phyloP scores from a whole-genome alignment of 2,113 vertebrate species.

The Xyliphius kryptos region DNA sequence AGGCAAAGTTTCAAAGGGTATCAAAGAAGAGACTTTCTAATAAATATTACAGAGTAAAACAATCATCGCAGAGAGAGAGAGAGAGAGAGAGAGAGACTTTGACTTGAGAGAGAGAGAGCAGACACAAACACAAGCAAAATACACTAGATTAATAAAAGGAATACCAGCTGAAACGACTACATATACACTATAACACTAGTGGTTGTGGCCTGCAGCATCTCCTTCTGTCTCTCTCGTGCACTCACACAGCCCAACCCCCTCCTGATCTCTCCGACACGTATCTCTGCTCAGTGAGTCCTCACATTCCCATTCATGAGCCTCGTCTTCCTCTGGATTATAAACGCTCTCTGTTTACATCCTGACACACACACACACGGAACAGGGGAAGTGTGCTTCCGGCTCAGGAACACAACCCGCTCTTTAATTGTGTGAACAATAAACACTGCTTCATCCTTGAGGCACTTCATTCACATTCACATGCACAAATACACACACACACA shows the following conservation, averaged over 20 bases:
- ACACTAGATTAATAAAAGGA: background rate
- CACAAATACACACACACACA: background rate
- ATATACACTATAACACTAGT: background rate
- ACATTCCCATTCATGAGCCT: slow-evolving; percentile 13
- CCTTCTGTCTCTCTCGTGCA: too few relatives aligned
- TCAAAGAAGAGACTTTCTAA: too few relatives aligned
- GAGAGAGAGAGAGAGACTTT: too few relatives aligned
- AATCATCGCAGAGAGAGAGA: too few relatives aligned
- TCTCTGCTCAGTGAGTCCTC: background rate
- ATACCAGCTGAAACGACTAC: background rate
- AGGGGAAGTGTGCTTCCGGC: background rate
- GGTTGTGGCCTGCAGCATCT: background rate
- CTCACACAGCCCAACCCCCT: background rate
- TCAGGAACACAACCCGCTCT: slow-evolving; percentile 2
- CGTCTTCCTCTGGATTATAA: slow-evolving; percentile 63
- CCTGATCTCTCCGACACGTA: slow-evolving; percentile 4
- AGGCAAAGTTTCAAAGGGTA: too few relatives aligned
- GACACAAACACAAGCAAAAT: background rate
- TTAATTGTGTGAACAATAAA: slow-evolving; percentile 24
- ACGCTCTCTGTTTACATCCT: slow-evolving; percentile 15
- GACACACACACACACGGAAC: background rate
- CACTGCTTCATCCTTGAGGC: background rate
- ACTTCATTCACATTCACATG: background rate
- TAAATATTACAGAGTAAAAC: too few relatives aligned
- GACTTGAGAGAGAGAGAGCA: too few relatives aligned